Evolutionary conservation across 1,140 invertebrate genomes (phyloP).

Genomic region (Piezodorus guildinii): DNA sequence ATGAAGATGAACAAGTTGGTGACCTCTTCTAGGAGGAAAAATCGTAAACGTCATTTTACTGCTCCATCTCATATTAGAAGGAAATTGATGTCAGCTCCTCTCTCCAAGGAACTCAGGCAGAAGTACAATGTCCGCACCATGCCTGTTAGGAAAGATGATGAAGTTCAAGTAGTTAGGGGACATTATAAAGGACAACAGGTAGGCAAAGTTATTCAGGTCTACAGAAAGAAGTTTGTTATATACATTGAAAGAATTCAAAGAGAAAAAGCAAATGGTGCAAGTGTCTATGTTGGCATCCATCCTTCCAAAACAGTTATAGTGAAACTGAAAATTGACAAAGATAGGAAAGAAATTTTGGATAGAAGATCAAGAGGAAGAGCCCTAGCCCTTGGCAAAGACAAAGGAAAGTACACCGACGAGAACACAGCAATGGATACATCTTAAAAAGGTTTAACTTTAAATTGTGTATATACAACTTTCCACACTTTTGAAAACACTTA

Average conservation of each 20-base stretch:
- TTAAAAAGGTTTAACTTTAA: too few relatives aligned
- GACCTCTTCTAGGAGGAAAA: constrained; percentile 90
- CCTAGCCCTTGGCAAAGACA: constrained; percentile 86
- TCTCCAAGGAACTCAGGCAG: constrained; percentile 94
- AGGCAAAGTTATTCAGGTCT: constrained; percentile 95
- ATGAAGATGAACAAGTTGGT: constrained; percentile 97
- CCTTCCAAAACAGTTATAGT: constrained; percentile 97
- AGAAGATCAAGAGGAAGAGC: constrained; percentile 84
- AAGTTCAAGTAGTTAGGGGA: constrained; percentile 94
- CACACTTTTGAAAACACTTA: too few relatives aligned
- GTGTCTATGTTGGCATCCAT: constrained; percentile 96
- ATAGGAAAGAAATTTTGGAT: constrained; percentile 92
- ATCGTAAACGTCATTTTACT: constrained; percentile 93
- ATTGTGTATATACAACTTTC: too few relatives aligned
- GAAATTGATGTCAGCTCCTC: constrained; percentile 89
- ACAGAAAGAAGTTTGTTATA: constrained; percentile 97
- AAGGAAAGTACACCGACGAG: constrained; percentile 98
- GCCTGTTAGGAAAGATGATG: constrained; percentile 97
- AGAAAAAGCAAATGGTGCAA: constrained; percentile 97
- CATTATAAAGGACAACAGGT: constrained; percentile 99
- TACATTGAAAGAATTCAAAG: constrained; percentile 98
- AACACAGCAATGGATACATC: constrained; percentile 33
- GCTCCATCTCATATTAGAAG: constrained; percentile 95
- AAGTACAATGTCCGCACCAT: constrained; percentile 97
- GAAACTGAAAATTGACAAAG: constrained; percentile 98